Base-by-base conservation (phyloP, 1,140 invertebrate genomes). In the Drosophila lini region DNA sequence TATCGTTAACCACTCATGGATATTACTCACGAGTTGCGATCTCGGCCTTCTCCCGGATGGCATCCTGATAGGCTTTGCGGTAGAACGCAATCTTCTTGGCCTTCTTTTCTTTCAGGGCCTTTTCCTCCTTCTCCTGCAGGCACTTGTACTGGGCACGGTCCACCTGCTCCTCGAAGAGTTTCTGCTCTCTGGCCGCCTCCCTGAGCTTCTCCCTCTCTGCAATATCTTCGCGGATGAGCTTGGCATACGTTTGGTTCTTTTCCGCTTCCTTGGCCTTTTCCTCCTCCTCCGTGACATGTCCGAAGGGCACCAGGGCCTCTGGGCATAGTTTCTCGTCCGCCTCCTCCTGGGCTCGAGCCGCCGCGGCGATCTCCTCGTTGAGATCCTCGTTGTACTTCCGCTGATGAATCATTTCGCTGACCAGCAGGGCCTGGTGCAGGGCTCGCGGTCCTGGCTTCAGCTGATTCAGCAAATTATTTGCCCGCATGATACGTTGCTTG, bases 401-500 rank as follows among this genome's bases (percentile, higher is more conserved):
- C 25, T 85, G 81, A 11, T 78, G 44, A 9, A 70, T 63, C 47
- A 69, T 38, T 16, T 89, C 85, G 34, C 80, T 81, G 28, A 65
- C 7, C 1, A 71, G 38, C 10, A 89, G 52, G 0, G 85, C 84
- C 25, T 45, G 44, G n/a, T 58, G 81, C 4, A 89, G 34, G 2
- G 62, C 42, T 1, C 65, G 48, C 3, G 70, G 78, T 19, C 84
- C 84, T 0, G 85, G 85, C 34, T 89, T 89, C 38, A 89, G 10
- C 3, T 47, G 42, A 2, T 84, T 19, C 38, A 89, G 3, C 11
- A 89, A 42, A 5, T 34, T 53, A 11, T 75, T 75, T 16, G 84
- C 85, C 1, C 70, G 48, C 9, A 81, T 15, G 5, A 89, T 74
- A 3, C 81, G 67, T n/a, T 90, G 70, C 42, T 84, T 90, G n/a